Conservation (phyloP, 2,888 invertebrate genomes). For the Germaria angustata region DNA sequence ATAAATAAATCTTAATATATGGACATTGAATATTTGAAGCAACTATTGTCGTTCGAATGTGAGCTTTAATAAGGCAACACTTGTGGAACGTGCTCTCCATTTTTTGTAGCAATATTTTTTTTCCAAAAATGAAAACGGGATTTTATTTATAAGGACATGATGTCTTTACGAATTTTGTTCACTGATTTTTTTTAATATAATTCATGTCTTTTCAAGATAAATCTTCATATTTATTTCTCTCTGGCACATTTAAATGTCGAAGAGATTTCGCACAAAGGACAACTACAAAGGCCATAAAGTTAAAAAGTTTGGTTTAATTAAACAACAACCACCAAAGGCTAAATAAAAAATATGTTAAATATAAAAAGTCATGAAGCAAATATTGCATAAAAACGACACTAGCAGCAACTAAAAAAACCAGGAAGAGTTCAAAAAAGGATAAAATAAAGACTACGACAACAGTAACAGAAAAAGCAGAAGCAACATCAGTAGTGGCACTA, state of each 20-base stretch:
- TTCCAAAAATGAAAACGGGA: too few species aligned
- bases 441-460: not conserved
- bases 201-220: not conserved
- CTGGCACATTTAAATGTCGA: not conserved
- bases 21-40: too few species aligned
- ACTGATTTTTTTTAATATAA: not conserved
- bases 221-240: not conserved
- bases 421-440: constrained; percentile 12
- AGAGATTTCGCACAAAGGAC: not conserved
- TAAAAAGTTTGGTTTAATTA: constrained; percentile 11
- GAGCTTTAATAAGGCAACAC: too few species aligned
- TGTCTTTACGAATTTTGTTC: too few species aligned
- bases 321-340: constrained; percentile 22
- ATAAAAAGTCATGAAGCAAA: not conserved
- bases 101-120: too few species aligned
- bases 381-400: not conserved
- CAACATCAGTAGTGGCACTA: not conserved
- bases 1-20: too few species aligned
- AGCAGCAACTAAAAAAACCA: not conserved
- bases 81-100: too few species aligned
- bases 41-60: too few species aligned
- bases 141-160: too few species aligned
- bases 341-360: not conserved
- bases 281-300: not conserved
- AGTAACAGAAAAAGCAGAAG: not conserved